These are phyloP conservation scores for Manis javanica DNA, from an alignment of 2,797 vertebrate species.

Conservation along the genomic window DNA sequence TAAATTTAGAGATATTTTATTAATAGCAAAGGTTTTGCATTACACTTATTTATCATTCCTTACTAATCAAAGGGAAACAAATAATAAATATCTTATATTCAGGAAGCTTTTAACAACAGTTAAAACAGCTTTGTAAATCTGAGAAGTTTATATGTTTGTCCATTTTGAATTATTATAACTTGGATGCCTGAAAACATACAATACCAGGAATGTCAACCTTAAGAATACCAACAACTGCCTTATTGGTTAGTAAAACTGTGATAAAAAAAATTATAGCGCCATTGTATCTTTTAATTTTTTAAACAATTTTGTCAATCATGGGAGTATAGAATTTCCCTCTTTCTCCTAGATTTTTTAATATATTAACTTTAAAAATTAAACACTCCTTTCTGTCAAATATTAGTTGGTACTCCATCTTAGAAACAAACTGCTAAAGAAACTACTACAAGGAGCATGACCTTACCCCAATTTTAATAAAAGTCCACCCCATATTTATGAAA, in stretches of 20 bases:
- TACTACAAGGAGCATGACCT: not conserved
- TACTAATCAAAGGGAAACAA: slow-evolving; percentile 71
- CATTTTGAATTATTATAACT: slow-evolving; percentile 22
- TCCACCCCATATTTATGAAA: not conserved
- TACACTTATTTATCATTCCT: slow-evolving; percentile 53
- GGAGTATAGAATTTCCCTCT: not conserved
- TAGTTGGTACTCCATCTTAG: slow-evolving; percentile 56
- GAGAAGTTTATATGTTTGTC: slow-evolving; percentile 28
- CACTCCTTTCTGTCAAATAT: slow-evolving; percentile 40
- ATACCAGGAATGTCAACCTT: slow-evolving; percentile 28
- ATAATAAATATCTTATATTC: not conserved
- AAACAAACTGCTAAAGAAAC: slow-evolving; percentile 24
- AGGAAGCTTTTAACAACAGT: slow-evolving; percentile 27
- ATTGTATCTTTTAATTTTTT: not conserved
- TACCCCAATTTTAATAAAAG: slow-evolving; percentile 1
- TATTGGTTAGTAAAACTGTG: not conserved
- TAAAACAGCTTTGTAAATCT: not conserved
- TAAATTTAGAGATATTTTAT: slow-evolving; percentile 64
- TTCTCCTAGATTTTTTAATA: slow-evolving; percentile 15
- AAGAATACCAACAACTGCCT: not conserved
- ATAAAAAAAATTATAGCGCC: not conserved
- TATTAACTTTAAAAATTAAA: slow-evolving; percentile 18
- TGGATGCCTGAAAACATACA: not conserved
- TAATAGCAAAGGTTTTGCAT: slow-evolving; percentile 76
- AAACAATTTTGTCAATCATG: not conserved